Evolutionary conservation across 1,140 invertebrate species (phyloP), one percentile per base, ranked within the genome.

Genomic region (Phymorhynchus buccinoides): DNA sequence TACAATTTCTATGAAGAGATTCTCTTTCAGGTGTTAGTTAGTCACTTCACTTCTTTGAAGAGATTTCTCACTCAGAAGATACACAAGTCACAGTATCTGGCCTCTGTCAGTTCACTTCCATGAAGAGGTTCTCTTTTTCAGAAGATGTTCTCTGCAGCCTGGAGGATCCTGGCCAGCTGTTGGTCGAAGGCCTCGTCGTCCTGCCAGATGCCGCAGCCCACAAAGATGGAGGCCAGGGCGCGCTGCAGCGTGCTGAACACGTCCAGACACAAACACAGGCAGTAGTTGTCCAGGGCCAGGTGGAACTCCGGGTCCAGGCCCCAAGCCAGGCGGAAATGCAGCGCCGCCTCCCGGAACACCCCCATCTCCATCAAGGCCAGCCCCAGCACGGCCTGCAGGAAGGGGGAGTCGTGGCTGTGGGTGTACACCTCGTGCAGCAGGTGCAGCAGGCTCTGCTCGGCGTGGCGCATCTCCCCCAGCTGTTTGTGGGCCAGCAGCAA

Each of bases 311-410:
- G 88, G 68, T 92, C 90, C 73, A 90, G 85, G 16, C 82, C 84
- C 66, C 87, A 84, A 18, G 91, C 91, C 32, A 87, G 89, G n/a
- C 71, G 56, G 83, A 92, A 92, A 79, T 89, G 88, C 41, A 85
- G 83, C 3, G 91, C 89, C 1, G 92, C 92, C 52, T 92, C 92
- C 27, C 89, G 86, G 83, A 90, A 92, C 75, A 92, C 83, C 6
- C 85, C 87, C 73, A 92, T 66, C 83, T 92, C 92, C 91, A 92
- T 92, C 86, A 92, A 85, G 35, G 89, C 88, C 85, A 92, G 90
- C 6, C 92, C 92, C 0, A 92, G 88, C 32, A 92, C 81, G 14
- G 92, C 91, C 56, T 89, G 87, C 37, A 92, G 86, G 44, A 92
- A 88, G 30, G 92, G 90, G 48, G 89, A 88, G 39, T 92, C 90